A percentile compares a stretch with the other conserved stretches of the same genome.
phyloP scores from a whole-genome alignment of 2,888 invertebrate species.

The Orthonychiurus folsomi region DNA sequence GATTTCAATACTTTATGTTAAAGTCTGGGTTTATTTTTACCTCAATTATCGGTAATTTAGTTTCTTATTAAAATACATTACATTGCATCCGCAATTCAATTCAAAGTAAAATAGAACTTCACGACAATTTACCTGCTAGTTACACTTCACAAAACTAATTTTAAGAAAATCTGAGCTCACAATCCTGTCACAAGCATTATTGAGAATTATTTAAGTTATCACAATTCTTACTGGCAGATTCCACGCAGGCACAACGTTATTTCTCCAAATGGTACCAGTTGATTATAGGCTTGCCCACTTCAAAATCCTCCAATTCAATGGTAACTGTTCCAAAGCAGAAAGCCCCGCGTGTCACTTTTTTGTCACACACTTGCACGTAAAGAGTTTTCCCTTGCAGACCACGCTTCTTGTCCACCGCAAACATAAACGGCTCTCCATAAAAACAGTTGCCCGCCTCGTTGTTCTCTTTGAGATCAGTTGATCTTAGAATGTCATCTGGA shows the following conservation, averaged over 20 bases:
- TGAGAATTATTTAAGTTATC: neutral
- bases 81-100: too few species aligned
- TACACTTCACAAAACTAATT: too few species aligned
- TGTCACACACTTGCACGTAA: slow-evolving; percentile 31
- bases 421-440: slow-evolving; percentile 23
- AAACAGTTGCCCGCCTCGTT: slow-evolving; percentile 23
- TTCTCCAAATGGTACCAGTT: slow-evolving; percentile 25
- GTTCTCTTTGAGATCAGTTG: slow-evolving; percentile 21
- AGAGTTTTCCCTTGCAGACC: slow-evolving; percentile 16
- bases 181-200: too few species aligned
- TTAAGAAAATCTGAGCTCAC: too few species aligned
- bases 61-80: too few species aligned
- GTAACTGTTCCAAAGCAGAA: slow-evolving; percentile 21
- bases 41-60: too few species aligned
- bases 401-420: slow-evolving; percentile 13
- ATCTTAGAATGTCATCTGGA: slow-evolving; percentile 22
- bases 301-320: slow-evolving; percentile 17
- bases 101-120: too few species aligned
- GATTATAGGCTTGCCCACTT: slow-evolving; percentile 20
- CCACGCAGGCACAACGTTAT: neutral
- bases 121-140: too few species aligned
- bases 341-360: slow-evolving; percentile 29
- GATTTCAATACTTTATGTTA: too few species aligned
- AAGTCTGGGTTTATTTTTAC: too few species aligned
- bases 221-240: neutral